These are phyloP conservation scores for Harpegnathos saltator DNA, from an alignment of 1,140 invertebrate species.

Conservation along the genomic window DNA sequence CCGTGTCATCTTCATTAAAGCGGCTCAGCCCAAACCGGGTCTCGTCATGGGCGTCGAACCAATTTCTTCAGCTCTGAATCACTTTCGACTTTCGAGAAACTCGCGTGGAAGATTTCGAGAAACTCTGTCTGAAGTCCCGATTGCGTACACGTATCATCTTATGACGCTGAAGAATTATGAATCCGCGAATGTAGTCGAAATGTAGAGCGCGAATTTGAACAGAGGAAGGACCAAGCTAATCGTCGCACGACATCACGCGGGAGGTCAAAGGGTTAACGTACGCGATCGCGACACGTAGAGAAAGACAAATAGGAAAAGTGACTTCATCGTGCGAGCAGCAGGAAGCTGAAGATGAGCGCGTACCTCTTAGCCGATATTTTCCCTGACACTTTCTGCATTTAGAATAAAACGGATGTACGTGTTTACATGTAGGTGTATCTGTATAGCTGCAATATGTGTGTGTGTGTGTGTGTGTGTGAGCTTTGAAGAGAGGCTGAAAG, in stretches of 20 bases:
- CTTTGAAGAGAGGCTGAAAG: neutral
- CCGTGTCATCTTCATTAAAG: conserved; percentile 63
- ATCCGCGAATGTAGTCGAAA: neutral
- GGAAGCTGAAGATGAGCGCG: neutral
- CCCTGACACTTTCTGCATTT: conserved; percentile 27
- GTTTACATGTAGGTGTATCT: neutral
- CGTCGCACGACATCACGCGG: neutral
- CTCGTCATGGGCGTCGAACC: neutral
- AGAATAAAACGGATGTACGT: conserved; percentile 1
- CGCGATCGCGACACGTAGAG: too few relatives aligned
- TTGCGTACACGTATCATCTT: neutral
- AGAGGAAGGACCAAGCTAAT: conserved; percentile 38
- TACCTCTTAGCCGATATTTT: conserved; percentile 2
- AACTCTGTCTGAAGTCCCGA: too few relatives aligned
- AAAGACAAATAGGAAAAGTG: neutral
- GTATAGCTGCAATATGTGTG: too few relatives aligned
- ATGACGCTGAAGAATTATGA: neutral
- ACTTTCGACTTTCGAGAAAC: neutral
- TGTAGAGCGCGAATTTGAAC: neutral
- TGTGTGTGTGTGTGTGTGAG: neutral
- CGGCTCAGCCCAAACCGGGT: neutral
- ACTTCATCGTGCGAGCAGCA: neutral
- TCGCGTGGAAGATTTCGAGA: too few relatives aligned
- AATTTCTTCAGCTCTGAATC: neutral
- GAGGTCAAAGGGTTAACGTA: neutral